phyloP scores from a whole-genome alignment of 2,113 vertebrate species.

The Phalacrocorax pelagicus region DNA sequence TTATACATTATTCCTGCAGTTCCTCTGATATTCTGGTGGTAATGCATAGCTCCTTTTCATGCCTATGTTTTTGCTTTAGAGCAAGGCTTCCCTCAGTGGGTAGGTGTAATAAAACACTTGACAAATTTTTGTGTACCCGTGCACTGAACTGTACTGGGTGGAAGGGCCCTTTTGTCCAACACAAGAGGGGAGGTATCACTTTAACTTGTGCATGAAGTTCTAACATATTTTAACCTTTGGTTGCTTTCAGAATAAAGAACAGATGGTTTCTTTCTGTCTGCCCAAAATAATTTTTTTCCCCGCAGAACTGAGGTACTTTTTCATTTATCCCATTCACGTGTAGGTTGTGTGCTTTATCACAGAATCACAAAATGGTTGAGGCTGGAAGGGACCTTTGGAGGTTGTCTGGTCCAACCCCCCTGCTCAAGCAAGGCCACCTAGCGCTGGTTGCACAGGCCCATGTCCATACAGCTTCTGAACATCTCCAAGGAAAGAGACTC shows the following conservation, averaged over 20 bases:
- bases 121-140: neutral
- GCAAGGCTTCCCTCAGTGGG: neutral
- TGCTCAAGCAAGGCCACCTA: neutral
- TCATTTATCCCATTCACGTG: neutral
- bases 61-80: neutral
- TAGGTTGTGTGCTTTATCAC: neutral
- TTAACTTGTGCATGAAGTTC: neutral
- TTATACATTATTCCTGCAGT: neutral
- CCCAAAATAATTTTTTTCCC: neutral
- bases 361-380: neutral
- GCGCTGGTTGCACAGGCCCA: neutral
- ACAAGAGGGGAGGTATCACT: neutral
- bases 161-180: neutral
- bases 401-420: neutral
- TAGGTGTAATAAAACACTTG: neutral
- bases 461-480: neutral
- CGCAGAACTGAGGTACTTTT: neutral
- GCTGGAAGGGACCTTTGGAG: neutral
- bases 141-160: too few species aligned
- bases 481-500: neutral
- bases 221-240: neutral
- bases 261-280: neutral
- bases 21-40: neutral
- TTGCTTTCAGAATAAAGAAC: neutral
- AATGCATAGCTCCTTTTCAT: neutral